phyloP scores from a whole-genome alignment of 2,797 vertebrate genomes.

The Hipposideros larvatus region DNA sequence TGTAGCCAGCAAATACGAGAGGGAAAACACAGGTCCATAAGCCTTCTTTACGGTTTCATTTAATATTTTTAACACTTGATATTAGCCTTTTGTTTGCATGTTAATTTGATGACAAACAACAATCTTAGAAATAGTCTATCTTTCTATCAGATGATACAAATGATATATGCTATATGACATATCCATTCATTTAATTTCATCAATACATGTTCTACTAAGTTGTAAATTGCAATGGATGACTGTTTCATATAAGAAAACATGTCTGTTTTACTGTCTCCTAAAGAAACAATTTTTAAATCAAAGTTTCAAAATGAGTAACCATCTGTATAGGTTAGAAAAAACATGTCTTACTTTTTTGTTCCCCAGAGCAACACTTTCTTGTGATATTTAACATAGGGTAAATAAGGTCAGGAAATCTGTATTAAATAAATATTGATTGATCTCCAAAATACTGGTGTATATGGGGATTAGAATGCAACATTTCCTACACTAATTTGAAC shows the following conservation, averaged over 20 bases:
- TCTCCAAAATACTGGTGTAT: background rate
- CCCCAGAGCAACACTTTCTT: background rate
- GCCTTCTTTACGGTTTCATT: background rate
- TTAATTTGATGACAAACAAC: background rate
- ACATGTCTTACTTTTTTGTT: background rate
- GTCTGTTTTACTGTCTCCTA: background rate
- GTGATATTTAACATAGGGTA: background rate
- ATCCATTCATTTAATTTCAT: background rate
- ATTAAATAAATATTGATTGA: background rate
- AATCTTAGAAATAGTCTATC: background rate
- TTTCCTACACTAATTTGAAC: background rate
- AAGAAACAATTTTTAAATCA: background rate
- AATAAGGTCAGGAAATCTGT: background rate
- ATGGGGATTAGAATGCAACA: background rate
- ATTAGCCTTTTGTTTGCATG: background rate
- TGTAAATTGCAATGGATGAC: background rate
- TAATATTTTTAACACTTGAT: conserved; percentile 1
- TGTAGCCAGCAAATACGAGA: background rate
- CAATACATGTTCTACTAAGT: background rate
- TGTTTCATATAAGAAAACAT: background rate
- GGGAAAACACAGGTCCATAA: background rate
- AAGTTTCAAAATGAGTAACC: conserved; percentile 16
- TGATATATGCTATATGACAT: background rate
- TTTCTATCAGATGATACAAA: background rate
- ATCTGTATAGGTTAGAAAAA: background rate